Conservation (phyloP, 1,140 invertebrate genomes). For the Bombus pyrosoma region DNA sequence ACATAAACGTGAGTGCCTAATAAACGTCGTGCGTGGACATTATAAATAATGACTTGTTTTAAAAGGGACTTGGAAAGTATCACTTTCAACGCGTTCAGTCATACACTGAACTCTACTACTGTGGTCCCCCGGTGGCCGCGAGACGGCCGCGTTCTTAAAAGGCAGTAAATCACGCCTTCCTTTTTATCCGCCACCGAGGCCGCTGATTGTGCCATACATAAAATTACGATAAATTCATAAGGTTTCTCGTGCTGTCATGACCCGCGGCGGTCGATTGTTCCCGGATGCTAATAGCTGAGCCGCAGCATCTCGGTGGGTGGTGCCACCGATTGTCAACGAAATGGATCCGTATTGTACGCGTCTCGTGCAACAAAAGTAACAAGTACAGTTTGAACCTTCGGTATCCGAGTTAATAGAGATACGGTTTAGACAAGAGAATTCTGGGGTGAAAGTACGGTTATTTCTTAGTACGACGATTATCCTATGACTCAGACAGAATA, state of each 20-base stretch:
- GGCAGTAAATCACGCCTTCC: conserved; percentile 69
- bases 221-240: conserved; percentile 80
- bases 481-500: neutral
- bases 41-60: conserved; percentile 52
- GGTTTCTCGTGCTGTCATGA: conserved; percentile 74
- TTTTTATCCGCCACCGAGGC: conserved; percentile 66
- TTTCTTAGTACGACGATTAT: neutral
- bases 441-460: too few species aligned
- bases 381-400: neutral
- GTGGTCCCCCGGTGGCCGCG: conserved; percentile 32
- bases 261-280: conserved; percentile 75
- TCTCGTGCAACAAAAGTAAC: neutral
- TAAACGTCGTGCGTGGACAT: neutral
- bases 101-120: conserved; percentile 9
- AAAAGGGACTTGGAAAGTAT: conserved; percentile 53
- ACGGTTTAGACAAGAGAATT: neutral
- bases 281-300: conserved; percentile 68
- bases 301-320: conserved; percentile 71
- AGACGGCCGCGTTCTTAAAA: conserved; percentile 63
- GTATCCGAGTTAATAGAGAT: neutral
- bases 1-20: too few species aligned
- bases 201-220: conserved; percentile 80
- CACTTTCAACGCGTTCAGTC: conserved; percentile 53
- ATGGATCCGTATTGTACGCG: neutral
- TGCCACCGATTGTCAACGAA: conserved; percentile 62